Base-by-base conservation (phyloP, 2,888 invertebrate species). In the Phortica magna region DNA sequence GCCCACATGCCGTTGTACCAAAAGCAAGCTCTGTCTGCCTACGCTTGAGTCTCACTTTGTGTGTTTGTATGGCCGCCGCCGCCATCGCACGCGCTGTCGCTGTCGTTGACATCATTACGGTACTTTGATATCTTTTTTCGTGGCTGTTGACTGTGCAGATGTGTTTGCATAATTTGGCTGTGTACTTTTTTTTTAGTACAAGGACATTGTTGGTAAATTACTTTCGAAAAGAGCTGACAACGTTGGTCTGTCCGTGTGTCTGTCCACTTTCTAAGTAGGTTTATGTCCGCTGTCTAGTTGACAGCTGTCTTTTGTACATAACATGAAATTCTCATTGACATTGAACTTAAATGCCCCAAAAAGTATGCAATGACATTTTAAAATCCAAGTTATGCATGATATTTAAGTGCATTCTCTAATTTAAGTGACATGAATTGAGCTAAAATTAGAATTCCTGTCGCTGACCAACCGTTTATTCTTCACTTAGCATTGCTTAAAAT, bases 41-140 rank as follows among this genome's bases (percentile, higher is more conserved):
- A 19, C 14, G 9, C 72, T 6, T 72, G 19, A 19, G 19, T 61
- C 9, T 10, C 2, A 19, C 4, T 22, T 12, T 22, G 22, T 61
- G 12, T 61, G 22, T n/a, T n/a, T 17, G 12, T 19, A 9, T 19
- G 4, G 31, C 61, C 31, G 1, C 2, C 5, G 31, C 31, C 31
- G 59, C 19, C 19, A 17, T 9, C 59, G n/a, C n/a, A n/a, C n/a
- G n/a, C n/a, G n/a, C n/a, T n/a, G n/a, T n/a, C n/a, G 31, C 59
- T 17, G 31, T 19, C 61, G 61, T 12, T 10, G 61, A 42, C 73
- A 73, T 53, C 73, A 73, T 73, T 59, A 59, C 73, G 73, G 73
- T 59, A 59, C 67, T 61, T 61, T 61, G 61, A 42, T 31, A 22
- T 61, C 17, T 61, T 61, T 31, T 61, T 61, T 61, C 61, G 61